Percentiles rank a stretch among this genome's conserved stretches.
Evolutionary conservation across 2,888 invertebrate species (phyloP).

Genomic region (Bedellia somnulentella): DNA sequence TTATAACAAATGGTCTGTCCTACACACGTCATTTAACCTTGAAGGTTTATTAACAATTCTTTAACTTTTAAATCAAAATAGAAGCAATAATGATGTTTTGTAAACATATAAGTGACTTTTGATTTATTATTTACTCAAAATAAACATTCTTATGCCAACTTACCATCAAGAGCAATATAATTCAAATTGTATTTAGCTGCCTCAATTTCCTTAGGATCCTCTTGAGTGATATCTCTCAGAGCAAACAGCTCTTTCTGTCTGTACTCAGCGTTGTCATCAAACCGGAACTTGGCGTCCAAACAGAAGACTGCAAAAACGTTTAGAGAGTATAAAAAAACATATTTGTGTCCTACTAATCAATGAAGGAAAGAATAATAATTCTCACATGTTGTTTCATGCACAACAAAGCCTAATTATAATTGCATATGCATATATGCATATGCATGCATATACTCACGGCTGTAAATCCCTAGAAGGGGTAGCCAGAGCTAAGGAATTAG

Average conservation of each 20-base stretch:
- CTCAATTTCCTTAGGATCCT: constrained; percentile 89
- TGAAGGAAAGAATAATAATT: background rate
- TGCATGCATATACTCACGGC: no score
- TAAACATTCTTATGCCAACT: constrained; percentile 10
- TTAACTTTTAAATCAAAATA: no score
- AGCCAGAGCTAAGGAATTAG: no score
- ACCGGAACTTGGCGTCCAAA: constrained; percentile 92
- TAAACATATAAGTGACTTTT: background rate
- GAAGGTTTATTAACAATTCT: no score
- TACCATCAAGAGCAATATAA: constrained; percentile 92
- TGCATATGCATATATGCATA: no score
- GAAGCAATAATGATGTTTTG: no score
- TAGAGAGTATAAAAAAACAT: no score
- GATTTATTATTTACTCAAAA: background rate
- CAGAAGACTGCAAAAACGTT: constrained; percentile 82
- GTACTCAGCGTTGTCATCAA: constrained; percentile 93
- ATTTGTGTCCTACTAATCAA: background rate
- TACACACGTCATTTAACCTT: no score
- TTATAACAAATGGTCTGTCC: no score
- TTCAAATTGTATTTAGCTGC: constrained; percentile 89
- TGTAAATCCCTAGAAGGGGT: no score
- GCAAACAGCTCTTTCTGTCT: constrained; percentile 87
- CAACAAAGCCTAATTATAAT: no score
- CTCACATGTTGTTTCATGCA: no score
- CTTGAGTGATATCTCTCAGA: constrained; percentile 85